Evolutionary conservation across 2,113 vertebrate genomes (phyloP).

Genomic region (Notarius quadriscutis): DNA sequence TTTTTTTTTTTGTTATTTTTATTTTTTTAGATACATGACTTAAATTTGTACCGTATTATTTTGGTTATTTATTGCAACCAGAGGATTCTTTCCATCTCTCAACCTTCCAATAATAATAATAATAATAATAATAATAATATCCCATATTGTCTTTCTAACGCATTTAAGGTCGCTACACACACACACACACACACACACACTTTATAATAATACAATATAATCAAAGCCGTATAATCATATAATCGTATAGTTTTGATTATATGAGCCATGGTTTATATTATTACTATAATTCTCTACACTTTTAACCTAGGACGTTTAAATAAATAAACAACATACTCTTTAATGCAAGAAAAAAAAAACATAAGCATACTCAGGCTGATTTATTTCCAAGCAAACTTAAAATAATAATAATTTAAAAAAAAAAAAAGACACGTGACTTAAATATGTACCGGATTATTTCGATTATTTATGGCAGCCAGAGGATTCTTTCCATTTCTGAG

Average conservation of each 20-base stretch:
- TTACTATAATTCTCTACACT: neutral
- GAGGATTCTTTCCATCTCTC: too few species aligned
- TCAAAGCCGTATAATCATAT: too few species aligned
- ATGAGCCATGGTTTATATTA: neutral
- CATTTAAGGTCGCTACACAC: neutral
- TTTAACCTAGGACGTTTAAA: neutral
- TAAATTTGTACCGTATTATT: too few species aligned
- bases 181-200: neutral
- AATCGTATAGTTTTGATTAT: too few species aligned
- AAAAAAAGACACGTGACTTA: too few species aligned
- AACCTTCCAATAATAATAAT: neutral
- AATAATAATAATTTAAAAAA: too few species aligned
- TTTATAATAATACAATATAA: too few species aligned
- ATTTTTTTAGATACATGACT: too few species aligned
- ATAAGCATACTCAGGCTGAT: neutral
- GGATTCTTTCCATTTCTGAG: neutral
- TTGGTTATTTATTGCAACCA: too few species aligned
- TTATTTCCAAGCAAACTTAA: neutral
- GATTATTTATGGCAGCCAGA: neutral
- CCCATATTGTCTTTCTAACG: neutral
- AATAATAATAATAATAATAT: neutral
- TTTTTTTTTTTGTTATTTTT: too few species aligned
- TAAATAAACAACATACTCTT: neutral
- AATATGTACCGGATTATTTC: neutral
- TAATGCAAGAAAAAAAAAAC: neutral